Base-by-base conservation (phyloP, 1,140 invertebrate species). In the Oreohelix idahoensis region DNA sequence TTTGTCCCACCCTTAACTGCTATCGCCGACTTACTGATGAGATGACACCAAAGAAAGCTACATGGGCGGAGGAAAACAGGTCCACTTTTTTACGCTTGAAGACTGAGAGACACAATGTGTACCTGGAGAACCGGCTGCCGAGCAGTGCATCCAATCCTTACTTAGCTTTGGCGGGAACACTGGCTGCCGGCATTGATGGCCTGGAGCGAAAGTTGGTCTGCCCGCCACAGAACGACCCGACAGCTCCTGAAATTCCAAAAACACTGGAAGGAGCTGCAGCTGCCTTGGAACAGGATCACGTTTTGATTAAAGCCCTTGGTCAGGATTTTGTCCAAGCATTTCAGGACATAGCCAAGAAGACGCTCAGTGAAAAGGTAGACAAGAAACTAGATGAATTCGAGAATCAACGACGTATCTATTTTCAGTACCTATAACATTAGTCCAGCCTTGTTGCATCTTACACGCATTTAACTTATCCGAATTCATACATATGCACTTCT, bases 161-260 rank as follows among this genome's bases (percentile, higher is more conserved):
- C 83, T 81, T 89, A 20, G 83, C 70, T 39, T 39, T 87, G 1
- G 86, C 87, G 10, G 84, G 84, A 4, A 88, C 84, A 23, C 63
- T 89, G 17, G 85, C 85, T 53, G 87, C 88, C 0, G 87, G 86
- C 20, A 66, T 89, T 75, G 87, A 88, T 70, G 87, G 88, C n/a
- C 81, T 88, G 23, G 66, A 82, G 66, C 81, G 84, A 38, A 84
- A 86, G 38, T 78, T 86, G 71, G 26, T 11, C 8, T 79, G 74
- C 39, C 85, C 85, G 10, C 29, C 35, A 15, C 79, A 75, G 2
- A 69, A 63, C 2, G 63, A 63, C 53, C 29, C 29, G 0, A 29
- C 66, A 23, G 32, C 51, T 20, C 69, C 75, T 1, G 10, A n/a
- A 8, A 58, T 80, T 71, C 79, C 63, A 0, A 71, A 45, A 49